Evolutionary conservation across 64 coral and sea anemone species (phyloP).

Genomic region (Dendrophyllia cribrosa): DNA sequence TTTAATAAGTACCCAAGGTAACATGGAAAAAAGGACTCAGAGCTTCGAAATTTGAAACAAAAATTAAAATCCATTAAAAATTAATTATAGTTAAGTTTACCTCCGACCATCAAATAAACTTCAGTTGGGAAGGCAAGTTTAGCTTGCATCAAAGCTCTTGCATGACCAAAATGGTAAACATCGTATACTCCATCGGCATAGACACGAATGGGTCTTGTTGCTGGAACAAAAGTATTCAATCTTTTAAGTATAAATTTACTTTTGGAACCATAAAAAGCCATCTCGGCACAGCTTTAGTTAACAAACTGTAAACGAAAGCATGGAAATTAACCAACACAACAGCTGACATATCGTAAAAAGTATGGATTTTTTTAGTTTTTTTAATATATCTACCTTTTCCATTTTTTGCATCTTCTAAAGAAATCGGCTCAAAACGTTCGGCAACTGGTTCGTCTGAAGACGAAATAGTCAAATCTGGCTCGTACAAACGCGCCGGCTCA

Average conservation of each 20-base stretch:
- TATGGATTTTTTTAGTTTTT: neutral
- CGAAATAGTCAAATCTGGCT: slow-evolving; percentile 55
- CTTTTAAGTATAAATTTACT: neutral
- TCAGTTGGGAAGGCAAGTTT: slow-evolving; percentile 87
- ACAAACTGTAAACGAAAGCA: neutral
- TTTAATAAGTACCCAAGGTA: neutral
- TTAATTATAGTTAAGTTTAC: slow-evolving; percentile 43
- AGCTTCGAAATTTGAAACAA: neutral
- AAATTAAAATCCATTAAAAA: slow-evolving; percentile 12
- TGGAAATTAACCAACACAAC: neutral
- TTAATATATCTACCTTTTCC: slow-evolving; percentile 68
- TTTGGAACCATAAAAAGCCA: neutral
- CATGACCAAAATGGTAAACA: slow-evolving; percentile 94
- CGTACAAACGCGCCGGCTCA: slow-evolving; percentile 42
- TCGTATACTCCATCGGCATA: slow-evolving; percentile 98
- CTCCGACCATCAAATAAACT: slow-evolving; percentile 96
- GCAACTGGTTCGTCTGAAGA: slow-evolving; percentile 1
- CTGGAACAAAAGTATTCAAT: slow-evolving; percentile 52
- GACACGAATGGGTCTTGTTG: slow-evolving; percentile 93
- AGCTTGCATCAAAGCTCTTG: slow-evolving; percentile 93
- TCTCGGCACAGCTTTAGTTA: neutral
- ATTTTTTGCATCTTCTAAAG: slow-evolving; percentile 79
- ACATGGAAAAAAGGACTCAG: neutral
- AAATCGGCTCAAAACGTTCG: slow-evolving; percentile 49
- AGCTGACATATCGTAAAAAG: neutral